These are phyloP conservation scores for Nematolebias whitei DNA, from an alignment of 2,113 vertebrate species.

Conservation along the genomic window DNA sequence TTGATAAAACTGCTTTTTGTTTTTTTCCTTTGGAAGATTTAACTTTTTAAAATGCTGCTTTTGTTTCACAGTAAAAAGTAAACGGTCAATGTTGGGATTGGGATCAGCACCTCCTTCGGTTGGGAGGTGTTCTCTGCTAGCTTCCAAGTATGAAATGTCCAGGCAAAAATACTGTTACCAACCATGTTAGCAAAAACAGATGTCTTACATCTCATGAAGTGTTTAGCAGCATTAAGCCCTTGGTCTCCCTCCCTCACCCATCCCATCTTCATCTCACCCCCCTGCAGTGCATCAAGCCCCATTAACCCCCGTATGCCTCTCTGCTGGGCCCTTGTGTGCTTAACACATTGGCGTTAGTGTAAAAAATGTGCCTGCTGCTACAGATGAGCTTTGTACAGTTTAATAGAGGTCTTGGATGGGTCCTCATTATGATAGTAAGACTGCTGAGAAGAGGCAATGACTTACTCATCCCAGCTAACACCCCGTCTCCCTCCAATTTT, in stretches of 20 bases:
- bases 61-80: too few relatives aligned
- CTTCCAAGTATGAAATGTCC: too few relatives aligned
- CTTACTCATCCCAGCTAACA: conserved; percentile 26
- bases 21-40: too few relatives aligned
- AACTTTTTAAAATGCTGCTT: too few relatives aligned
- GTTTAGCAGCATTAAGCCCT: conserved; percentile 21
- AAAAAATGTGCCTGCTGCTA: conserved; percentile 75
- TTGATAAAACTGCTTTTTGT: too few relatives aligned
- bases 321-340: conserved; percentile 81
- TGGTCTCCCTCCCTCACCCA: conserved; percentile 31
- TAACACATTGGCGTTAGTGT: conserved; percentile 80
- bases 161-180: too few relatives aligned
- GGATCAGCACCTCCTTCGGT: too few relatives aligned
- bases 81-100: too few relatives aligned
- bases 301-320: conserved; percentile 84
- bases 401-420: conserved; percentile 78
- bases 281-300: conserved; percentile 76
- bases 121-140: too few relatives aligned
- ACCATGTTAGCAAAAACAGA: too few relatives aligned
- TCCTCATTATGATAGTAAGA: conserved; percentile 82
- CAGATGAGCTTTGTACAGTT: conserved; percentile 82
- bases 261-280: conserved; percentile 41
- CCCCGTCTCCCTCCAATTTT: conserved; percentile 22
- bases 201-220: too few relatives aligned
- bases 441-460: conserved; percentile 43